Evolutionary conservation across 2,113 vertebrate genomes (phyloP), one percentile per base, ranked within the genome.

Genomic region (Rafetus swinhoei): DNA sequence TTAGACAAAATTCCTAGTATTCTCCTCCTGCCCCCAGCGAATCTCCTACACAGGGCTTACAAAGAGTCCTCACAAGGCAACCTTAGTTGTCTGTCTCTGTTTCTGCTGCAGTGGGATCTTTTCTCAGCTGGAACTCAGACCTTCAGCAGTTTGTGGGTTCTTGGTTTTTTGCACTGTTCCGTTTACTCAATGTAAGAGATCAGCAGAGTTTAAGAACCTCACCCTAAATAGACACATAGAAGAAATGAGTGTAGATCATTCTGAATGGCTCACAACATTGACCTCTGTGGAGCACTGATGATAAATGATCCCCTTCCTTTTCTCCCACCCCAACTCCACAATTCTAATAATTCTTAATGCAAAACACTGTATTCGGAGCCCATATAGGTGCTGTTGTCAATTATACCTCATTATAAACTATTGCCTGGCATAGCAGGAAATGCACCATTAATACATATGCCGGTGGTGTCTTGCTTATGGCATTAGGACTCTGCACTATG

Each of bases 21-120:
- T 14, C 16, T 25, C 9, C 53, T 1, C 1, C 10, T 57, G 24
- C 59, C 52, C 35, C 29, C 59, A 53, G 24, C 2, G 0, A 18
- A 54, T 74, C 50, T 25, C 3, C 32, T 81, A 53, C 72, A 81
- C 12, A 18, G 3, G 62, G 32, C 62, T n/a, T 69, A 15, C 62
- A 69, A 69, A 69, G 32, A 18, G 35, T 81, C 53, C 32, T 54
- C 3, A 53, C 59, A 81, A 54, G 7, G 3, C 45, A 81, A 35
- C 14, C 32, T 69, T n/a, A n/a, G 29, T 32, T 69, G 14, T 29
- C 62, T n/a, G 32, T 69, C 32, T 69, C 29, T 7, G 62, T n/a
- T 69, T n/a, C 29, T 57, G 7, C 18, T 45, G 57, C 24, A 53
- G 59, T 8, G 9, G 81, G n/a, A 85, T 19, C 6, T 74, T 81